A percentile compares a stretch with the other conserved stretches of the same genome.
phyloP scores from a whole-genome alignment of 2,888 invertebrate genomes.

The Acronicta alni region DNA sequence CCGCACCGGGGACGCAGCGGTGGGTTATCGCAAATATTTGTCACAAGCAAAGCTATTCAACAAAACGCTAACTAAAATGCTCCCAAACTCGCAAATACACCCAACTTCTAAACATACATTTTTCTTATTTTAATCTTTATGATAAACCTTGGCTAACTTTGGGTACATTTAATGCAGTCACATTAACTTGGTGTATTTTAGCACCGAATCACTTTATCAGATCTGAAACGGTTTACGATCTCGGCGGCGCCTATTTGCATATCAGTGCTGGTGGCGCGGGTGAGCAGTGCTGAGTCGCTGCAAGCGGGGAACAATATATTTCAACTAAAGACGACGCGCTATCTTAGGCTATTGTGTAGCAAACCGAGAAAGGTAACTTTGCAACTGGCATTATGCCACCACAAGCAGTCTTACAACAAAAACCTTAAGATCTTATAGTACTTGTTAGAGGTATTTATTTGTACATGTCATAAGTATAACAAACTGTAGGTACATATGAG shows the following conservation, averaged over 20 bases:
- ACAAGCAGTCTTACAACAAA: conserved; percentile 46
- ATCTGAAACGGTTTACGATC: conserved; percentile 85
- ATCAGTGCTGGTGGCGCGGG: conserved; percentile 76
- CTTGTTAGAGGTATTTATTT: neutral
- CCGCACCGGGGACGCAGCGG: conserved; percentile 55
- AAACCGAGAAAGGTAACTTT: conserved; percentile 68
- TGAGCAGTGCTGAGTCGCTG: conserved; percentile 67
- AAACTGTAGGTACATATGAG: no score
- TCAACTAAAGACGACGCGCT: conserved; percentile 77
- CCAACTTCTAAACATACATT: conserved; percentile 38
- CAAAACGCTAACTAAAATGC: conserved; percentile 66
- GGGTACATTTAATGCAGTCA: conserved; percentile 54
- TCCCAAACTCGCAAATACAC: conserved; percentile 54
- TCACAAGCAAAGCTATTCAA: conserved; percentile 66
- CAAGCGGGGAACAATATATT: conserved; percentile 81
- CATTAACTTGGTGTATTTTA: conserved; percentile 69
- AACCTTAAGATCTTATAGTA: conserved; percentile 4
- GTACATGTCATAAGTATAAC: no score
- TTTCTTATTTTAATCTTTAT: conserved; percentile 31
- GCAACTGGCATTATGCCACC: conserved; percentile 74
- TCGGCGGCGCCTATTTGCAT: conserved; percentile 83
- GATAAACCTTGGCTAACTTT: conserved; percentile 35
- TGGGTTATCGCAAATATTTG: conserved; percentile 72
- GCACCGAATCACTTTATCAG: conserved; percentile 81
- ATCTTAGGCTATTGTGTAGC: conserved; percentile 79